Base-by-base conservation (phyloP, 2,113 vertebrate genomes). In the Procavia capensis region DNA sequence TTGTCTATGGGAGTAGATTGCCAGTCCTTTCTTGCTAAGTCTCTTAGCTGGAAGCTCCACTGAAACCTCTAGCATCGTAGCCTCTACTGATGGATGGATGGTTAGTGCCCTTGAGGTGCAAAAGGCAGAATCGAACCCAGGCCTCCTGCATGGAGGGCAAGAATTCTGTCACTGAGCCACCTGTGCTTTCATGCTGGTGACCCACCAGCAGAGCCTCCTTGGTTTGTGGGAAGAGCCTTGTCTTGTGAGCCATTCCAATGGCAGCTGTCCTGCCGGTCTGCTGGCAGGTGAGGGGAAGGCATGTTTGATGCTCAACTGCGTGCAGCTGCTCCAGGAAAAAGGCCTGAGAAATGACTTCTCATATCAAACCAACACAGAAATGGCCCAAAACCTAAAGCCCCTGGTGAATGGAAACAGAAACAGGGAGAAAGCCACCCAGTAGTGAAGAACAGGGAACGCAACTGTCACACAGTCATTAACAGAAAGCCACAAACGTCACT, bases 301-400 rank as follows among this genome's bases (percentile, higher is more conserved):
- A 98, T 0, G 98, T 99, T 19, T 98, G 99, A 96, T 99, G 59
- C 95, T 99, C 82, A 98, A 99, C 95, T 98, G 98, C 87, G 99
- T 98, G 98, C 98, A 97, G 95, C 98, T 99, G 57, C 99, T 99
- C 24, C 96, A 98, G 97, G 97, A 19, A 80, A 43, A 80, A 98
- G 91, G 99, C 83, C 98, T 99, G 99, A 95, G 99, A 98, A 3
- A 98, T 98, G 98, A 99, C 99, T 95, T 99, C 99, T 70, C 99
- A 99, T n/a, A 97, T 99, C 88, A 99, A 98, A 99, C 99, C 63
- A 99, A 99, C 85, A 78, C 98, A 84, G 99, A 99, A 97, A 99
- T 98, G 9, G 98, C 99, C 81, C 96, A 97, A 63, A 97, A 95
- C 43, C 96, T 99, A 80, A 98, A 95, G 94, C 97, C 95, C 4